These are phyloP conservation scores for Sebastes hopkinsi DNA, from an alignment of 2,797 vertebrate genomes.

Conservation along the genomic window DNA sequence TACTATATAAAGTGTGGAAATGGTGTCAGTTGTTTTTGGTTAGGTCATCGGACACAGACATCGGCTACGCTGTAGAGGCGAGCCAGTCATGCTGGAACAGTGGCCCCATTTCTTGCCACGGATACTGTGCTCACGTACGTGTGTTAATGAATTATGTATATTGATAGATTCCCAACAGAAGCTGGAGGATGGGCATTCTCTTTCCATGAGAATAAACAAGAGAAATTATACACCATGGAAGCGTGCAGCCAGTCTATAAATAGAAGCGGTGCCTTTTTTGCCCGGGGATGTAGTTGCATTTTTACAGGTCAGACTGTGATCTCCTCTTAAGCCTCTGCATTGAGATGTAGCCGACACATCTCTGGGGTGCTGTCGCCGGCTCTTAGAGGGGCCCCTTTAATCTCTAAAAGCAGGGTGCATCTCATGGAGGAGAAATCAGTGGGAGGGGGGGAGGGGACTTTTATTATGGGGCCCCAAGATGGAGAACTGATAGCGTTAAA, in stretches of 20 bases:
- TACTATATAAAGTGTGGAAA: conserved; percentile 40
- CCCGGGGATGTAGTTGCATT: conserved; percentile 74
- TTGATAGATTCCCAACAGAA: conserved; percentile 72
- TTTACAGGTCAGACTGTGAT: conserved; percentile 78
- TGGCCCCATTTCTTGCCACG: conserved; percentile 54
- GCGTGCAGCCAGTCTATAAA: conserved; percentile 75
- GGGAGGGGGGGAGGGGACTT: neutral
- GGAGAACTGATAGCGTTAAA: too few relatives aligned
- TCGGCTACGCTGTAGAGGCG: conserved; percentile 5
- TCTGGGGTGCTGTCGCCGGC: conserved; percentile 26
- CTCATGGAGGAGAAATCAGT: neutral
- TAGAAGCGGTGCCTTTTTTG: conserved; percentile 70
- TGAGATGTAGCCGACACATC: conserved; percentile 31
- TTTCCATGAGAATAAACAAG: conserved; percentile 79
- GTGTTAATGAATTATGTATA: conserved; percentile 77
- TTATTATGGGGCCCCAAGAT: neutral
- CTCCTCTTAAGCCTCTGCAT: conserved; percentile 57
- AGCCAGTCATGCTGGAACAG: conserved; percentile 51
- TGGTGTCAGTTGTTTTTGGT: conserved; percentile 41
- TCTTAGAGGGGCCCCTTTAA: conserved; percentile 33
- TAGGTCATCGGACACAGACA: conserved; percentile 38
- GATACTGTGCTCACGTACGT: conserved; percentile 31
- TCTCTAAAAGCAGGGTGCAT: conserved; percentile 33
- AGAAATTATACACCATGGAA: conserved; percentile 75
- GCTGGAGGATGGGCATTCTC: conserved; percentile 60